Base-by-base conservation (phyloP, 2,113 vertebrate genomes). In the Gymnogyps californianus region DNA sequence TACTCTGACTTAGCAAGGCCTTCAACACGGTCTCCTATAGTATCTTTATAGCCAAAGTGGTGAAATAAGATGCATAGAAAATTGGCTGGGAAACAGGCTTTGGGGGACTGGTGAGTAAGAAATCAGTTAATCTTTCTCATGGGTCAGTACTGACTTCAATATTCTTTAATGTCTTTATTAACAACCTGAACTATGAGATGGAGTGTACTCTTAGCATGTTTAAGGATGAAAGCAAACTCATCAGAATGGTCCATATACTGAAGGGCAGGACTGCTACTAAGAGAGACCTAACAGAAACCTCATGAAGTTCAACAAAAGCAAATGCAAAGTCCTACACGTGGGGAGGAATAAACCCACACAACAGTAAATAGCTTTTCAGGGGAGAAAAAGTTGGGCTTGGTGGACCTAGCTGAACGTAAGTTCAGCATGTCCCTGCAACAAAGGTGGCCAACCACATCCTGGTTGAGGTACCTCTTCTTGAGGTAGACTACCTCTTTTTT, bases 381-480 rank as follows among this genome's bases (percentile, higher is more conserved):
- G 26, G 13, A 61, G 13, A 61, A 79, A 80, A 74, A 31, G 14
- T 6, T 36, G 16, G 12, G 2, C 5, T 28, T 67, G 17, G 8
- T 55, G 34, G 38, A 36, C 25, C 44, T 54, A 93, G 22, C 12
- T 61, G 52, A 67, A 79, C 8, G 2, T 42, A 36, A 38, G 15
- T 34, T 36, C 8, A 62, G 31, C 38, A 6, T 49, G 3, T 10
- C 16, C 13, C 47, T 80, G 26, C 36, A 75, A 34, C 14, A 46
- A 67, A 70, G 6, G 1, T 0, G 1, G 2, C 9, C 20, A 76
- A n/a, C 7, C 12, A 52, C 21, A 52, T 40, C 10, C 7, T 72
- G 10, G 14, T 5, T 72, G 11, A 89, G 11, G 20, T 59, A 40
- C 16, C 8, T 77, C 5, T 77, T 64, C 69, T 49, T 55, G 31